Evolutionary conservation across 2,113 vertebrate genomes (phyloP).

Genomic region (Dromiciops gliroides): DNA sequence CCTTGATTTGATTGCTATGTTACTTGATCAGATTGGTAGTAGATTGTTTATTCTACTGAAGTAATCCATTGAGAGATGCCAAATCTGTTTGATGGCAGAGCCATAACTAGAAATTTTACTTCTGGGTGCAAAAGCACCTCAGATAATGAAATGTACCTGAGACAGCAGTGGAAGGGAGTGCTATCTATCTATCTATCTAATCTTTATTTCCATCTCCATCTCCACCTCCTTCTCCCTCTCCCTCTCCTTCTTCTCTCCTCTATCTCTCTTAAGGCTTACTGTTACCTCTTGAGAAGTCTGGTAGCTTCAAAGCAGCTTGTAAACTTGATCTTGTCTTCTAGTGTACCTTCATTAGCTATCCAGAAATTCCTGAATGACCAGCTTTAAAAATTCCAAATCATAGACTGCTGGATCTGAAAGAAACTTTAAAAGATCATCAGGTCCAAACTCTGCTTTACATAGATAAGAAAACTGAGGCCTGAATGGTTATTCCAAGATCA

Average conservation of each 20-base stretch:
- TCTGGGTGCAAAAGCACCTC: no score
- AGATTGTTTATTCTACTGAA: background rate
- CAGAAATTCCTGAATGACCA: conserved; percentile 1
- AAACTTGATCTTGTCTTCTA: background rate
- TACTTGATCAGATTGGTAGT: conserved; percentile 14
- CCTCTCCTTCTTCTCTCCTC: no score
- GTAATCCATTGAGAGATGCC: background rate
- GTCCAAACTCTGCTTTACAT: conserved; percentile 15
- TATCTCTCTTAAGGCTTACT: no score
- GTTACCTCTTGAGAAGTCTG: background rate
- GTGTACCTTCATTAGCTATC: background rate
- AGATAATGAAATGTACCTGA: no score
- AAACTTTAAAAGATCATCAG: background rate
- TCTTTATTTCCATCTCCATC: no score
- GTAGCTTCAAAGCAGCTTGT: background rate
- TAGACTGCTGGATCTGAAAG: background rate
- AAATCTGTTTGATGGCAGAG: background rate
- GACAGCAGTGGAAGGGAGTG: no score
- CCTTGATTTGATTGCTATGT: conserved; percentile 10
- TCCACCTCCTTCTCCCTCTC: no score
- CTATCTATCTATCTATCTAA: background rate
- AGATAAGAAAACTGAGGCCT: conserved; percentile 1
- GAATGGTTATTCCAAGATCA: background rate
- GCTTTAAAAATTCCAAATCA: no score
- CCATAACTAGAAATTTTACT: no score